These are phyloP conservation scores for Pyrocephalus nanus DNA, from an alignment of 2,797 vertebrate genomes.

Conservation along the genomic window DNA sequence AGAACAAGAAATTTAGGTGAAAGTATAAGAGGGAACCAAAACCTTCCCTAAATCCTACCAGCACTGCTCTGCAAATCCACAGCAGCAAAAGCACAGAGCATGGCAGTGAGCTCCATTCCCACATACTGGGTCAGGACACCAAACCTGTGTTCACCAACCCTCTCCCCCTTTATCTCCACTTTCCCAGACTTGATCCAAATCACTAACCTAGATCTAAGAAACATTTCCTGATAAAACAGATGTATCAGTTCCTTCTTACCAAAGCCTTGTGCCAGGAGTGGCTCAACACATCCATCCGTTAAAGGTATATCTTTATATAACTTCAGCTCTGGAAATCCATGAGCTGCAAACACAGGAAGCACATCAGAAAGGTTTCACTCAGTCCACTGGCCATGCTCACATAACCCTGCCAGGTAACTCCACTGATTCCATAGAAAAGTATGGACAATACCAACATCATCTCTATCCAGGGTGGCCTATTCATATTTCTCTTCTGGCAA, in stretches of 20 bases:
- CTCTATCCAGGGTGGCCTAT: background rate
- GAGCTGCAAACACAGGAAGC: background rate
- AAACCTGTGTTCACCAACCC: background rate
- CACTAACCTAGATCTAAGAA: background rate
- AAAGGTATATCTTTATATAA: background rate
- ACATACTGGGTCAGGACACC: fast-evolving
- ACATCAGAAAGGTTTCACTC: background rate
- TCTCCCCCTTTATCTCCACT: background rate
- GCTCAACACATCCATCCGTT: fast-evolving
- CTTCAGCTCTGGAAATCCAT: background rate
- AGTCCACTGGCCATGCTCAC: fast-evolving
- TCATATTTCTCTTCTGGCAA: background rate
- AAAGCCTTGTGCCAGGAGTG: background rate
- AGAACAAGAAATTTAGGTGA: fast-evolving
- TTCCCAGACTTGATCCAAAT: background rate
- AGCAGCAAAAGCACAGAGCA: background rate
- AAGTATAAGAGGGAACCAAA: background rate
- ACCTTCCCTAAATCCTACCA: background rate
- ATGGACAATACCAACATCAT: background rate
- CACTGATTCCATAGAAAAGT: background rate
- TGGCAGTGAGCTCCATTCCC: fast-evolving
- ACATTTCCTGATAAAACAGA: background rate
- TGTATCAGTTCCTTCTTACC: background rate
- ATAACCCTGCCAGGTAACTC: background rate
- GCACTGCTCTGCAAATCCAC: background rate